Evolutionary conservation across 2,113 vertebrate genomes (phyloP).

Genomic region (Plectropomus leopardus): DNA sequence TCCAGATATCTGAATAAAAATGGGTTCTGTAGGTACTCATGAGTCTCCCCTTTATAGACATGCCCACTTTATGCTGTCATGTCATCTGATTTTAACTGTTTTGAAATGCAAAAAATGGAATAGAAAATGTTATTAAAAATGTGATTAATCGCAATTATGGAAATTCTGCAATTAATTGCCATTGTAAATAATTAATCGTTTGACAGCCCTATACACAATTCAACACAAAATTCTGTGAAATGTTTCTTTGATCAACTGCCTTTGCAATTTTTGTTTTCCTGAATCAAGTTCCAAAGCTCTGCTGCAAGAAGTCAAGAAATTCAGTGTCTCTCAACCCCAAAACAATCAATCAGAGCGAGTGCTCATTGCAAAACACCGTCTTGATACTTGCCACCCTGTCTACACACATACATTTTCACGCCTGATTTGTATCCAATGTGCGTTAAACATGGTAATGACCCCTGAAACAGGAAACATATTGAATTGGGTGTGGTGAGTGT

Average conservation of each 20-base stretch:
- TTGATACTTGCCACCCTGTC: constrained; percentile 18
- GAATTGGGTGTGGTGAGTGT: constrained; percentile 50
- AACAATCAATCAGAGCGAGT: constrained; percentile 12
- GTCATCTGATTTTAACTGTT: too few relatives aligned
- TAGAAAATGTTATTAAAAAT: too few relatives aligned
- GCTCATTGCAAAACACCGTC: not conserved
- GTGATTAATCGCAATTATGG: too few relatives aligned
- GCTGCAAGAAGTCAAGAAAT: not conserved
- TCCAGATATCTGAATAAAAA: too few relatives aligned
- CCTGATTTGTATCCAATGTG: constrained; percentile 71
- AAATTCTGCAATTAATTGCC: too few relatives aligned
- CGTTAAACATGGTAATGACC: constrained; percentile 69
- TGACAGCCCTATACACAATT: too few relatives aligned
- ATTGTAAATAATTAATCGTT: too few relatives aligned
- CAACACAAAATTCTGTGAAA: not conserved
- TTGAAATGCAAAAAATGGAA: too few relatives aligned
- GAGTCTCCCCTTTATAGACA: too few relatives aligned
- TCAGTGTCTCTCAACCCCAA: not conserved
- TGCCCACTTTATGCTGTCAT: too few relatives aligned
- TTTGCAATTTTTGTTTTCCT: not conserved
- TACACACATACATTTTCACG: constrained; percentile 44
- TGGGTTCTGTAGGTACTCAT: too few relatives aligned
- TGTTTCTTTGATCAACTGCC: not conserved
- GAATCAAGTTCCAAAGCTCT: not conserved
- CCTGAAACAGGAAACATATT: constrained; percentile 65